Base-by-base conservation (phyloP, 1,140 invertebrate species). In the Papilio polytes region DNA sequence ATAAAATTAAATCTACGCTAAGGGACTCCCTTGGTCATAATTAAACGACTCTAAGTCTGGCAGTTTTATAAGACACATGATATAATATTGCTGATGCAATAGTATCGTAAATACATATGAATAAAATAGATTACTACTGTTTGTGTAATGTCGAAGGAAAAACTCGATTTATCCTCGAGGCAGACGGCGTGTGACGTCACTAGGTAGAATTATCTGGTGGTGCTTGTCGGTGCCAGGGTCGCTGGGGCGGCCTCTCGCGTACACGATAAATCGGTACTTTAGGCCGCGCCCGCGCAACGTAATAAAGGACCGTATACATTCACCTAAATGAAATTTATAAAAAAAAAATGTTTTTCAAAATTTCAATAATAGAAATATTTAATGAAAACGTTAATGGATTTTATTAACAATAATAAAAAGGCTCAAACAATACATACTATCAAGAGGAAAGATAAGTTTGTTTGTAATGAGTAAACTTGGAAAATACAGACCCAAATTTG, bases 191-290 rank as follows among this genome's bases (percentile, higher is more conserved):
- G 72, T 85, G 85, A 85, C 82, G 84, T 83, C 83, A 85, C 51
- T 48, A 80, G 81, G 84, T 88, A 86, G 73, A 85, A 82, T 90
- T 90, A 90, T 89, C 88, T 89, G 82, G 81, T 88, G 87, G 90
- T 92, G 84, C 88, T 88, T 88, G 88, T 85, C 86, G 86, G 89
- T 91, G 84, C 87, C 91, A 90, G 87, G 89, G 88, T 85, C 88
- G 83, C 80, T 74, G 78, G 20, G 81, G 78, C 85, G 82, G 83
- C 83, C 81, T 88, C 87, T 86, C 84, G 79, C 84, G 87, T 83
- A 80, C 81, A 81, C 81, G 87, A 91, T 90, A 92, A 90, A 88
- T 72, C 74, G 79, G 84, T 83, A 86, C 88, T 89, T 88, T 88
- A 83, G 76, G 84, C 81, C 83, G 88, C 85, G 88, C 83, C 44